A percentile compares a stretch with the other conserved stretches of the same genome.
Conservation (phyloP, 92 coral and sea anemone species). For the Epizoanthus scotinus region DNA sequence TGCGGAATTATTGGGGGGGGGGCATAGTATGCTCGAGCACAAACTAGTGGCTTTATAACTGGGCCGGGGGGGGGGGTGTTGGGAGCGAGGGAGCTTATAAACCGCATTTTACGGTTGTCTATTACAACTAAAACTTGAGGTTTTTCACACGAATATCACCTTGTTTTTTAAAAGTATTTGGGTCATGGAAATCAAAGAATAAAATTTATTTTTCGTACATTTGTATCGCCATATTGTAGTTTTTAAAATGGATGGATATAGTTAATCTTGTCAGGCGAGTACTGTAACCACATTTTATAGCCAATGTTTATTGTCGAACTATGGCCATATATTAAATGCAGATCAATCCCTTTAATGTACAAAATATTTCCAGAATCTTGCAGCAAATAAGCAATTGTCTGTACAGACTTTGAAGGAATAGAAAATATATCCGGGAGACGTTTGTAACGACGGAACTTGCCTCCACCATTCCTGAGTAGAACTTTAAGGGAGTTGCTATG, state of each 20-base stretch:
- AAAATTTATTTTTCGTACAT: neutral
- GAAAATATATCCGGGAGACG: conserved; percentile 39
- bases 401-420: conserved; percentile 16
- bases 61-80: too few species aligned
- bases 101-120: too few species aligned
- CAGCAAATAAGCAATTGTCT: conserved; percentile 41
- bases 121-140: too few species aligned
- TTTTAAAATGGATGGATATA: conserved; percentile 49
- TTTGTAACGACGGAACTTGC: conserved; percentile 20
- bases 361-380: conserved; percentile 38
- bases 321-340: neutral
- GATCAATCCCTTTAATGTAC: neutral
- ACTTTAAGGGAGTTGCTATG: too few species aligned
- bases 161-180: too few species aligned
- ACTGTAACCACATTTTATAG: conserved; percentile 34
- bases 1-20: too few species aligned
- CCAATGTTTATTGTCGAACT: conserved; percentile 13
- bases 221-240: neutral
- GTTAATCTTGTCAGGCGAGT: conserved; percentile 27
- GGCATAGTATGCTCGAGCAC: too few species aligned
- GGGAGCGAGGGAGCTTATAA: too few species aligned
- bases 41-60: too few species aligned
- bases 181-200: neutral
- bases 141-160: too few species aligned
- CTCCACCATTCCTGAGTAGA: conserved; percentile 25